Percentiles rank a stretch among this genome's conserved stretches.
These are phyloP conservation scores for Dynastes grantii DNA, from an alignment of 2,888 invertebrate genomes.

Conservation along the genomic window DNA sequence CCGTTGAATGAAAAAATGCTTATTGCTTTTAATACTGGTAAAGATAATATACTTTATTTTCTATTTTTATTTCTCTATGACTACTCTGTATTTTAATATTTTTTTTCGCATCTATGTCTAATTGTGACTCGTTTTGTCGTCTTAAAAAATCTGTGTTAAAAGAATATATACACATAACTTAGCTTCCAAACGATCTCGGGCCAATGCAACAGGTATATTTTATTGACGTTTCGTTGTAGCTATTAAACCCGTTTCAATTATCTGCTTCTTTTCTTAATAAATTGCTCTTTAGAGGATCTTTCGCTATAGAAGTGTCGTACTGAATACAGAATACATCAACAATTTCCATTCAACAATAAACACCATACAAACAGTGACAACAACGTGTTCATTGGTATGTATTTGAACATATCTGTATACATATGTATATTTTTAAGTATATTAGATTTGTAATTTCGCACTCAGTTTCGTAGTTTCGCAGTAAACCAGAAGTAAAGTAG, in stretches of 20 bases:
- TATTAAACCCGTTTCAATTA: slow-evolving; percentile 18
- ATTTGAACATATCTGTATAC: not conserved
- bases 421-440: not conserved
- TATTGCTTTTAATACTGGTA: slow-evolving; percentile 45
- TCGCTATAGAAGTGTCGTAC: not conserved
- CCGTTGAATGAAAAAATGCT: slow-evolving; percentile 45
- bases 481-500: too few relatives aligned
- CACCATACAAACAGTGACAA: not conserved
- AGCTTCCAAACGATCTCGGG: slow-evolving; percentile 18
- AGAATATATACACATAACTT: slow-evolving; percentile 11
- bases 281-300: slow-evolving; percentile 7
- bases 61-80: slow-evolving; percentile 14
- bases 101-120: slow-evolving; percentile 13
- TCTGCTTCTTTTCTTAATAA: slow-evolving; percentile 23
- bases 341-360: not conserved
- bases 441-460: not conserved
- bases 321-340: not conserved
- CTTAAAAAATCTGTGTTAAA: slow-evolving; percentile 9
- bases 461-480: too few relatives aligned
- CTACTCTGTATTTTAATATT: slow-evolving; percentile 26
- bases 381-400: not conserved
- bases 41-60: slow-evolving; percentile 32
- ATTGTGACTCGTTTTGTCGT: slow-evolving; percentile 10
- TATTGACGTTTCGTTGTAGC: slow-evolving; percentile 24
- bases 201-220: slow-evolving; percentile 48